phyloP scores from a whole-genome alignment of 2,113 vertebrate species.

The Sebastes fasciatus region DNA sequence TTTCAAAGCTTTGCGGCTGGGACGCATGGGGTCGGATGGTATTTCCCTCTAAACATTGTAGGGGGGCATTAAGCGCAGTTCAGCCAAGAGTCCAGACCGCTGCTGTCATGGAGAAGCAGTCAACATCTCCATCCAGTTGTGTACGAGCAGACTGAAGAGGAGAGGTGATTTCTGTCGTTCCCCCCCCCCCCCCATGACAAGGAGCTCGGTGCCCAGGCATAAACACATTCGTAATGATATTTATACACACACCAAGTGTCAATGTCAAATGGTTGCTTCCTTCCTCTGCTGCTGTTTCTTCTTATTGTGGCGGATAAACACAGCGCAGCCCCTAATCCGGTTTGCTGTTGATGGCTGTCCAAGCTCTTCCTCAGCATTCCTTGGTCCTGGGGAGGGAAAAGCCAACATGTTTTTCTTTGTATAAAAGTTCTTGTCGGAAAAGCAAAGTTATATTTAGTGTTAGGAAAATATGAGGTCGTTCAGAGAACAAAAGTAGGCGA shows the following conservation, averaged over 20 bases:
- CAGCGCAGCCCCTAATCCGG: conserved; percentile 1
- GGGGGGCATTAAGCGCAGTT: conserved; percentile 58
- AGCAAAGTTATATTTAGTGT: conserved; percentile 61
- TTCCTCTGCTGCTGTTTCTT: background rate
- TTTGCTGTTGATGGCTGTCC: conserved; percentile 22
- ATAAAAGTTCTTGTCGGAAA: conserved; percentile 17
- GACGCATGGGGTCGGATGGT: conserved; percentile 62
- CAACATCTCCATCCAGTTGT: conserved; percentile 34
- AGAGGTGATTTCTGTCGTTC: background rate
- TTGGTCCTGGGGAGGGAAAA: conserved; percentile 31
- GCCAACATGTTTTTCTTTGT: too few relatives aligned
- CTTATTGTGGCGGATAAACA: conserved; percentile 7
- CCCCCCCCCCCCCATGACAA: conserved; percentile 41
- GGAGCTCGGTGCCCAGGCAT: background rate
- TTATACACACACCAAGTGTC: too few relatives aligned
- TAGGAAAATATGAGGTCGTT: conserved; percentile 58
- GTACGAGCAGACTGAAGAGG: background rate
- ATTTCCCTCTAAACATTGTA: conserved; percentile 68
- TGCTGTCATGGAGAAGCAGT: conserved; percentile 48
- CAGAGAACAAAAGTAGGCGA: conserved; percentile 34
- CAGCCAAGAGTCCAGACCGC: conserved; percentile 49
- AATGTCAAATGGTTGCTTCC: too few relatives aligned
- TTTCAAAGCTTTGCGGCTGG: conserved; percentile 54
- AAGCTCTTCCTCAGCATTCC: conserved; percentile 46
- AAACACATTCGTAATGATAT: too few relatives aligned